These are phyloP conservation scores for Pelosia muscerda DNA, from an alignment of 2,888 invertebrate genomes.

Conservation along the genomic window DNA sequence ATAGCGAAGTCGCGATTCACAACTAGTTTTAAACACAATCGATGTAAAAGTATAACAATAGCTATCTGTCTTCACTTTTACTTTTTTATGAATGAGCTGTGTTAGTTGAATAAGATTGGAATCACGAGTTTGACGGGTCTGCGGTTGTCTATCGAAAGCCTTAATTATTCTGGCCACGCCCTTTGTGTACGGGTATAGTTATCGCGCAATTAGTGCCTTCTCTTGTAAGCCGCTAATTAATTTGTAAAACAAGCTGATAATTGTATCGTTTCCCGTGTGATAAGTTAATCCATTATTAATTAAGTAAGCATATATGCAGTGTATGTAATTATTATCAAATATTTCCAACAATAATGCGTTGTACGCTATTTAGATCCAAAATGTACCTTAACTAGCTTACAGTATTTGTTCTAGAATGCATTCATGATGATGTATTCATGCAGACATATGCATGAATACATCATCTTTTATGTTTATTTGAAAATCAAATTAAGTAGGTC, in stretches of 20 bases:
- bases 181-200: slow-evolving; percentile 48
- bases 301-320: slow-evolving; percentile 20
- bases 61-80: slow-evolving; percentile 38
- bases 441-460: too few relatives aligned
- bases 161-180: slow-evolving; percentile 51
- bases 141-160: slow-evolving; percentile 30
- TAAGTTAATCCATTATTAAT: slow-evolving; percentile 30
- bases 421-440: too few relatives aligned
- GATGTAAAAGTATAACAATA: slow-evolving; percentile 25
- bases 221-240: slow-evolving; percentile 39
- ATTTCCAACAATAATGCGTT: neutral
- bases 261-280: slow-evolving; percentile 50
- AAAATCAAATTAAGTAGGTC: too few relatives aligned
- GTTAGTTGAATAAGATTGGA: slow-evolving; percentile 26
- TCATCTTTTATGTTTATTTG: too few relatives aligned
- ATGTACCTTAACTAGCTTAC: too few relatives aligned
- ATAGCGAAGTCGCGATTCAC: neutral
- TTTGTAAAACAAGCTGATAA: slow-evolving; percentile 43
- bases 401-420: too few relatives aligned
- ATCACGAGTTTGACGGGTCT: slow-evolving; percentile 35
- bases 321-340: neutral
- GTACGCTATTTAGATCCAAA: neutral
- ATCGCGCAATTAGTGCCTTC: slow-evolving; percentile 45
- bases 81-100: slow-evolving; percentile 36
- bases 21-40: slow-evolving; percentile 16